Evolutionary conservation across 2,113 vertebrate species (phyloP), one percentile per base, ranked within the genome.

Genomic region (Trichechus manatus): DNA sequence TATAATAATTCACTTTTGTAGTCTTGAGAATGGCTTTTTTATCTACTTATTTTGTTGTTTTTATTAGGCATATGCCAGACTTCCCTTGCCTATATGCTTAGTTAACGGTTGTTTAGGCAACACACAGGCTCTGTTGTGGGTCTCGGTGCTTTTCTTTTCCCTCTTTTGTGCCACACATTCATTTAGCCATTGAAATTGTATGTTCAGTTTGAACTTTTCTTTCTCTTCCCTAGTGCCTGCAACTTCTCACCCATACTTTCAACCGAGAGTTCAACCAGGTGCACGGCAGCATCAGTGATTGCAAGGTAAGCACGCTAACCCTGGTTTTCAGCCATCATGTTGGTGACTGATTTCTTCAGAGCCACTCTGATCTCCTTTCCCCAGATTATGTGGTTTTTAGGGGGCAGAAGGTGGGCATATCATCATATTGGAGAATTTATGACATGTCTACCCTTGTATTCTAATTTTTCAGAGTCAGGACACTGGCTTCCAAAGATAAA

Each of bases 201-300:
- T 27, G n/a, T 72, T 70, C 36, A 66, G 33, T 44, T 64, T 14
- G 64, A 0, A 0, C 19, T 79, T 79, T 17, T 59, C 22, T 82
- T 2, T 8, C 44, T 97, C 80, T 92, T 17, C 96, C 98, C 59
- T 23, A 99, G 99, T 99, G 99, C 98, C 99, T 99, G 98, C 99
- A 99, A 64, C 99, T 99, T 94, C 98, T 99, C 89, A 99, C 99
- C 75, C 99, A 99, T 97, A 99, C 99, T 59, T 99, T 99, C 98
- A 99, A 99, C 98, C 99, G 98, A 64, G 99, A 99, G 19, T 99
- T 99, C 96, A 99, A 98, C 99, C 99, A 99, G 98, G 98, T 99
- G 94, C 99, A 99, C 93, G 98, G 99, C 99, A 99, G 99, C 98
- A 99, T 99, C 98, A 99, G 99, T 29, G 99, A 99, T 96, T 99